phyloP scores from a whole-genome alignment of 2,888 invertebrate genomes.

The Luperina nickerlii region DNA sequence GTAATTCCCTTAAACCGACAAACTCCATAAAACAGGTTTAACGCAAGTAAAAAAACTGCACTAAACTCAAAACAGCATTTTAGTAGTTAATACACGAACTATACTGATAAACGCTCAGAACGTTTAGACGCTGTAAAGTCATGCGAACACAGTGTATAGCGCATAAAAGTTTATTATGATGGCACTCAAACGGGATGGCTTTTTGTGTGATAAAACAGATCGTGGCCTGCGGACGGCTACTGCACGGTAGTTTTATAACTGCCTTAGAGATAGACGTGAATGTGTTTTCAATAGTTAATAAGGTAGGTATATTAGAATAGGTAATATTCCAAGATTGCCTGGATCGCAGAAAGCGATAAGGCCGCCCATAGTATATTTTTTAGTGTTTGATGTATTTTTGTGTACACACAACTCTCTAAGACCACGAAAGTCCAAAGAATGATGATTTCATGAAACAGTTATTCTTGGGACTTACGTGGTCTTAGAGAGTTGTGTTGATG shows the following conservation, averaged over 20 bases:
- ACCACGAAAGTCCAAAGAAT: too few species aligned
- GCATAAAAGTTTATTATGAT: slow-evolving; percentile 49
- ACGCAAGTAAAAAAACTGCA: slow-evolving; percentile 30
- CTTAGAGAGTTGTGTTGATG: too few species aligned
- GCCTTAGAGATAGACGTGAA: neutral
- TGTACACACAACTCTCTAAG: too few species aligned
- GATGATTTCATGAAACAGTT: too few species aligned
- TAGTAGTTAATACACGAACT: slow-evolving; percentile 27
- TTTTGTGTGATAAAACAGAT: slow-evolving; percentile 25
- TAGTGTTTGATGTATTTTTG: too few species aligned
- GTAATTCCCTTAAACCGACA: neutral
- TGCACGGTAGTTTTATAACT: neutral
- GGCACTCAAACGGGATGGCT: slow-evolving; percentile 1
- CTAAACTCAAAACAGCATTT: slow-evolving; percentile 24
- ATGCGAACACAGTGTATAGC: neutral
- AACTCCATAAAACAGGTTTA: slow-evolving; percentile 10
- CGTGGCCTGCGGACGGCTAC: neutral
- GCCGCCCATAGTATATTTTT: too few species aligned
- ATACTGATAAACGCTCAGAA: slow-evolving; percentile 34
- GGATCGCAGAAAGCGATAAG: too few species aligned
- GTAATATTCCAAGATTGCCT: too few species aligned
- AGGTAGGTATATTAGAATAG: too few species aligned
- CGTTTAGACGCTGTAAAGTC: slow-evolving; percentile 18
- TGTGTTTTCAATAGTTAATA: neutral
- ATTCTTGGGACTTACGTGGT: too few species aligned